Evolutionary conservation across 2,113 vertebrate species (phyloP).

Genomic region (Lamprologus lemairii): DNA sequence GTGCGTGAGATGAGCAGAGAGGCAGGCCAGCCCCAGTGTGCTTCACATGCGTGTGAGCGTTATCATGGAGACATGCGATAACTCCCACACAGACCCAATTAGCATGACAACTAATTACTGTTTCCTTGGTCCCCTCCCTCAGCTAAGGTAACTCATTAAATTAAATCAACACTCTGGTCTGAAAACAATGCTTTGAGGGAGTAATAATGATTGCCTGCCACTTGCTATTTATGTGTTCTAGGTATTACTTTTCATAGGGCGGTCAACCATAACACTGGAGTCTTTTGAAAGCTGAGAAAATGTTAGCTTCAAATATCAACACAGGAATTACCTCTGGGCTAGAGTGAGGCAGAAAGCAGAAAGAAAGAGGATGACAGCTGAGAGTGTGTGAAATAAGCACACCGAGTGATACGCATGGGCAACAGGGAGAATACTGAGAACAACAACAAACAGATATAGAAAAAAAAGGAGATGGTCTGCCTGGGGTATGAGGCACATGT

Average conservation of each 20-base stretch:
- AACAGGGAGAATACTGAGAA: neutral
- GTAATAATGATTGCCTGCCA: neutral
- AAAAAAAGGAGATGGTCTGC: neutral
- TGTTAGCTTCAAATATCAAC: constrained; percentile 12
- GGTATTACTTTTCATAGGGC: constrained; percentile 29
- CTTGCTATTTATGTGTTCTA: constrained; percentile 9
- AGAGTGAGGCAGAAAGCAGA: neutral
- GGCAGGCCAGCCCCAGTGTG: neutral
- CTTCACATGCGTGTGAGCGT: constrained; percentile 46
- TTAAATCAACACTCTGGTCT: constrained; percentile 43
- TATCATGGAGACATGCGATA: constrained; percentile 30
- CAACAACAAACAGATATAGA: neutral
- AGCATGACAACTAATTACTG: constrained; percentile 61
- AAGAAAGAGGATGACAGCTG: neutral
- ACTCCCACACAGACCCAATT: constrained; percentile 51
- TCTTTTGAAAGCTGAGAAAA: constrained; percentile 8
- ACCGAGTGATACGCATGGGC: neutral
- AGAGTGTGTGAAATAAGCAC: neutral
- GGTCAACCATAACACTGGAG: constrained; percentile 16
- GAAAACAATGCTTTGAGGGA: constrained; percentile 41
- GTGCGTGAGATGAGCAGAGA: neutral
- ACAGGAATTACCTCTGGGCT: neutral
- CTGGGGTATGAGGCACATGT: neutral
- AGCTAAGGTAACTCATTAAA: constrained; percentile 41
- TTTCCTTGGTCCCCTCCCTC: constrained; percentile 26